A percentile compares a stretch with the other conserved stretches of the same genome.
These are phyloP conservation scores for Abramis brama DNA, from an alignment of 2,113 vertebrate genomes.

Conservation along the genomic window DNA sequence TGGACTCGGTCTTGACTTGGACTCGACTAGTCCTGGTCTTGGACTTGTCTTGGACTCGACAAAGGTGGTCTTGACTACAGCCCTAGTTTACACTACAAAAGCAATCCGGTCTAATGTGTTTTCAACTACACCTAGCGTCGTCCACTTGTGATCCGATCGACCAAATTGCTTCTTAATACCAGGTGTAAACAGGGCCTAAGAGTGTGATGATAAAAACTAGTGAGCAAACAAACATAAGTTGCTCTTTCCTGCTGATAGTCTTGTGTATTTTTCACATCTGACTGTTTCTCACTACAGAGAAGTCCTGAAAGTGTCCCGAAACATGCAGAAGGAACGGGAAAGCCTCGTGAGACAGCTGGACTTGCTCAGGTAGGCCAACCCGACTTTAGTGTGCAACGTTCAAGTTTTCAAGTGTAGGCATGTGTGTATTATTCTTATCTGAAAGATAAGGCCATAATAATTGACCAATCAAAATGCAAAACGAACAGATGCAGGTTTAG, in stretches of 20 bases:
- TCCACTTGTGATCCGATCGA: too few species aligned
- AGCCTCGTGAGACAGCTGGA: slow-evolving; percentile 91
- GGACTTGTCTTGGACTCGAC: too few species aligned
- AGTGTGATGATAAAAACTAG: background rate
- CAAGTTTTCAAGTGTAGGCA: background rate
- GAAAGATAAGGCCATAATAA: background rate
- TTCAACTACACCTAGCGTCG: too few species aligned
- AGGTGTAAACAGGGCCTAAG: too few species aligned
- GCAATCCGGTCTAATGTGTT: too few species aligned
- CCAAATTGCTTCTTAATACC: too few species aligned
- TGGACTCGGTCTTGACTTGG: too few species aligned
- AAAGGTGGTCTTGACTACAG: too few species aligned
- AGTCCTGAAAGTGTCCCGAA: slow-evolving; percentile 86
- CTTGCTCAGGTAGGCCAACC: slow-evolving; percentile 83
- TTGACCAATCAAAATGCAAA: background rate
- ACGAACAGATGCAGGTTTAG: background rate
- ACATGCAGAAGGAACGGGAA: slow-evolving; percentile 95
- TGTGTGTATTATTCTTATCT: background rate
- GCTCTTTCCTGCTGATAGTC: background rate
- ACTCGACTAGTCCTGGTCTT: too few species aligned
- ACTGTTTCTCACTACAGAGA: slow-evolving; percentile 72
- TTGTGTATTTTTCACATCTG: background rate
- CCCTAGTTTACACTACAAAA: too few species aligned
- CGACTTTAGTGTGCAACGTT: background rate
- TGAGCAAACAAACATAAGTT: background rate